phyloP scores from a whole-genome alignment of 2,113 vertebrate genomes.

The Riparia riparia region DNA sequence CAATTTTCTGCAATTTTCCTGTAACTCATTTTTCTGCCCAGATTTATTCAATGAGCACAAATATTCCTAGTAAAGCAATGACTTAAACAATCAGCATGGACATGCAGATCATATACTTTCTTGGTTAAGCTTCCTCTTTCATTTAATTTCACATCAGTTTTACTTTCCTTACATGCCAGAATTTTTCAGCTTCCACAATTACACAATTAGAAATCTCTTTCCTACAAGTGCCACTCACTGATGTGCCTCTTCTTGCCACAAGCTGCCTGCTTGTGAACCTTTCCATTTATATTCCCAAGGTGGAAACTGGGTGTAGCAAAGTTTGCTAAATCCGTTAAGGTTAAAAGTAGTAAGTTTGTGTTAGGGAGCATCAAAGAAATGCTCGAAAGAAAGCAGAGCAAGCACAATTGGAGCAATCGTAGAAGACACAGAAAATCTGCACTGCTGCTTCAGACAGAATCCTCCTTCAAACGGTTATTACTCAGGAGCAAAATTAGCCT shows the following conservation, averaged over 20 bases:
- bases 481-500: not conserved
- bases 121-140: not conserved
- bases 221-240: not conserved
- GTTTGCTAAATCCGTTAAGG: not conserved
- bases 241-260: not conserved
- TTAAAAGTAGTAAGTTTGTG: constrained; percentile 44
- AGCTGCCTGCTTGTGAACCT: not conserved
- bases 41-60: not conserved
- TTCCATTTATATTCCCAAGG: not conserved
- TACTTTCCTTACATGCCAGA: not conserved
- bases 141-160: not conserved
- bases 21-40: not conserved
- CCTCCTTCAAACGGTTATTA: not conserved
- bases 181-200: not conserved
- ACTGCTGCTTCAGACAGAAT: not conserved
- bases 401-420: not conserved
- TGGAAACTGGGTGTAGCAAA: not conserved
- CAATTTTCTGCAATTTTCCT: not conserved
- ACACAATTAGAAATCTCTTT: constrained; percentile 7
- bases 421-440: not conserved
- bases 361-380: constrained; percentile 40
- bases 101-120: not conserved
- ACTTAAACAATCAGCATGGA: not conserved
- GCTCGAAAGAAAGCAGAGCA: not conserved
- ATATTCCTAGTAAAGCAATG: not conserved